phyloP scores from a whole-genome alignment of 2,797 vertebrate species.

The Coccyzus lansbergi region DNA sequence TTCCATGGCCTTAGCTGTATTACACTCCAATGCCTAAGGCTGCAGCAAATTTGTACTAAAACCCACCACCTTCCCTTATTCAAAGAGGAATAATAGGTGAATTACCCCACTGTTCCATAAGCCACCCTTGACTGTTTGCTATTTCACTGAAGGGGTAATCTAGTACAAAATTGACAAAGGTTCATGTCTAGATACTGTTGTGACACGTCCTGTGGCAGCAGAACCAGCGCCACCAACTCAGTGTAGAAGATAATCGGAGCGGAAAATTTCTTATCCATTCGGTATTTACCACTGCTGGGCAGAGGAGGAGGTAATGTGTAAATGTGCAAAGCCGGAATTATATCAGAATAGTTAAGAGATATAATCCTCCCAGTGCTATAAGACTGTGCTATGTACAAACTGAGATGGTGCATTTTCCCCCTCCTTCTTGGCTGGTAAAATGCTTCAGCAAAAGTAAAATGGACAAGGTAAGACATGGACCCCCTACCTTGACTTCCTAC shows the following conservation, averaged over 20 bases:
- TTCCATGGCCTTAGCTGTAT: neutral
- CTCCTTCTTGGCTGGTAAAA: neutral
- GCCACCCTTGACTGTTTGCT: neutral
- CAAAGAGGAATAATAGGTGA: neutral
- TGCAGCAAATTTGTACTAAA: neutral
- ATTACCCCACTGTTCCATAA: neutral
- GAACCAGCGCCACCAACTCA: neutral
- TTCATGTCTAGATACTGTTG: neutral
- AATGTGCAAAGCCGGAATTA: neutral
- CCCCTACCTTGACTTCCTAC: neutral
- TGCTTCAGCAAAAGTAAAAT: neutral
- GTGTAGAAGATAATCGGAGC: neutral
- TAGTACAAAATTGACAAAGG: neutral
- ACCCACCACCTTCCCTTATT: neutral
- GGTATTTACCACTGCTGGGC: neutral
- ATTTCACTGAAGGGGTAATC: neutral
- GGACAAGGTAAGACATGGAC: neutral
- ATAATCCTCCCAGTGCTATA: fast-evolving
- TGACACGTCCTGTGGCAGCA: neutral
- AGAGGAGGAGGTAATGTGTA: neutral
- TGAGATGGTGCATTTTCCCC: neutral
- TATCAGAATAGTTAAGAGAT: neutral
- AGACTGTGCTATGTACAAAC: neutral
- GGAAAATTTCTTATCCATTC: neutral
- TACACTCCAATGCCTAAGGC: neutral